Evolutionary conservation across 2,888 invertebrate species (phyloP).

Genomic region (Epistrophe grossulariae): DNA sequence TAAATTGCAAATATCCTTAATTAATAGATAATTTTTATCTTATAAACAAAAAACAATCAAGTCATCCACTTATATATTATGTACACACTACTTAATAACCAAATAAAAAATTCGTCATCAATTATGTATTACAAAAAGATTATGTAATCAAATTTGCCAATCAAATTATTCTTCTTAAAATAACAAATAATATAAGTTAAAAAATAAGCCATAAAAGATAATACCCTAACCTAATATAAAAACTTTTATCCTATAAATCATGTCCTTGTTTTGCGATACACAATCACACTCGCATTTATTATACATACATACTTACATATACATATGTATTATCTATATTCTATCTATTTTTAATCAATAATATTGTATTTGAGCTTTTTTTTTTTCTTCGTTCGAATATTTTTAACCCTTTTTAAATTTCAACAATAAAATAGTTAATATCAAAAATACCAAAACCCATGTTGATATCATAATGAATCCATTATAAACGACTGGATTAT

Average conservation of each 20-base stretch:
- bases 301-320: too few relatives aligned
- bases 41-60: constrained; percentile 14
- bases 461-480: constrained; percentile 91
- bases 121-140: constrained; percentile 4
- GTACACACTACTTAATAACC: constrained; percentile 14
- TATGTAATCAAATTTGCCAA: background rate
- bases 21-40: background rate
- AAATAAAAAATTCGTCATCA: background rate
- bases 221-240: constrained; percentile 15
- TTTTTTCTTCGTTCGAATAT: background rate
- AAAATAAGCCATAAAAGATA: background rate
- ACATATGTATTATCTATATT: constrained; percentile 23
- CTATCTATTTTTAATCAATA: constrained; percentile 36
- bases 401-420: constrained; percentile 93
- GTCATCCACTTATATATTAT: constrained; percentile 9
- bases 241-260: constrained; percentile 7
- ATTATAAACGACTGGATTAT: constrained; percentile 89
- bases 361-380: background rate
- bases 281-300: constrained; percentile 25
- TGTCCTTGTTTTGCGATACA: constrained; percentile 17
- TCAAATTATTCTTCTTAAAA: background rate
- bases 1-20: background rate
- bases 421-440: constrained; percentile 89
- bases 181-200: background rate
- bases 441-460: constrained; percentile 92